These are phyloP conservation scores for Cossypha polioptera DNA, from an alignment of 2,797 vertebrate species.

Conservation along the genomic window DNA sequence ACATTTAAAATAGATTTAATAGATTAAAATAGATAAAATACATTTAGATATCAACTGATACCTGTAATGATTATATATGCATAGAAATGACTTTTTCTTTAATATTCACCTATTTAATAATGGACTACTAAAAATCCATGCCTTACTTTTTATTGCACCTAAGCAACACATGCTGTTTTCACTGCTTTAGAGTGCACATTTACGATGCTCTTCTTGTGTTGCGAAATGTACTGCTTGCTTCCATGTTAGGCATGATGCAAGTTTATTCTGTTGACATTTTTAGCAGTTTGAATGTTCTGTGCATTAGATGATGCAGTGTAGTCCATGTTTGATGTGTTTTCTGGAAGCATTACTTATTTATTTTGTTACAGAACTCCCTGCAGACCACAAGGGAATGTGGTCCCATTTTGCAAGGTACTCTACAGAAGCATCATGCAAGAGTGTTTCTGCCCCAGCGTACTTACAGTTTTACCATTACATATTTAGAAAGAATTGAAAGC, in stretches of 20 bases:
- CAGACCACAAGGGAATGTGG: not conserved
- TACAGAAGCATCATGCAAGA: not conserved
- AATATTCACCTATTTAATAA: not conserved
- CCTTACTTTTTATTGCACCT: not conserved
- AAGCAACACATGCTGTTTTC: not conserved
- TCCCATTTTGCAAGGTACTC: not conserved
- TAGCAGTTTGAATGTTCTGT: not conserved
- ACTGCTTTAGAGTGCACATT: not conserved
- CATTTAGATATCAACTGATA: not conserved
- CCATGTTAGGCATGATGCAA: not conserved
- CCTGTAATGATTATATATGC: not conserved
- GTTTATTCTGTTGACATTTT: not conserved
- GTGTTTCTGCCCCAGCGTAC: not conserved
- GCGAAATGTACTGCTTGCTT: not conserved
- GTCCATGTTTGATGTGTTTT: not conserved
- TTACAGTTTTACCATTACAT: not conserved
- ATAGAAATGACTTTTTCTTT: not conserved
- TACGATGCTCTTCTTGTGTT: not conserved
- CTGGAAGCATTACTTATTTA: slow-evolving; percentile 11
- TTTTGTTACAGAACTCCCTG: not conserved
- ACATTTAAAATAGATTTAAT: not conserved
- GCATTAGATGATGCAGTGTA: not conserved
- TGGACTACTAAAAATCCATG: not conserved
- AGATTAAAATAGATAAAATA: too few relatives aligned
- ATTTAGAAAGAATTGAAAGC: not conserved